Base-by-base conservation (phyloP, 2,113 vertebrate species). In the Sorex fumeus region DNA sequence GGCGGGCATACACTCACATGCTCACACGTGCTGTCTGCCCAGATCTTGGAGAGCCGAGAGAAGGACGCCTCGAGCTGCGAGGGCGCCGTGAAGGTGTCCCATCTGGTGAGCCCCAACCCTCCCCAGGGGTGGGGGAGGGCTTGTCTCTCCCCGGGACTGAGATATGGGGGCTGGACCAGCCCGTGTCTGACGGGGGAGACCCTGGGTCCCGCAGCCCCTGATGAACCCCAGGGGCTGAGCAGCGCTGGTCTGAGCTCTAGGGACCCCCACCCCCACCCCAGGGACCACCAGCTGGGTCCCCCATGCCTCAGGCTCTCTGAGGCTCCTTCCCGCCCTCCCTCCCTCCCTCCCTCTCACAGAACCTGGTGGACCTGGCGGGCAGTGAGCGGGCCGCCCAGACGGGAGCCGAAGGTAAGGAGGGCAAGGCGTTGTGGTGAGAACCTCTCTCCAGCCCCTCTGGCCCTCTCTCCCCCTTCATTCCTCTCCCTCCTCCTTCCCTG, bases 41-140 rank as follows among this genome's bases (percentile, higher is more conserved):
- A 99, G 99, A 99, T 99, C 91, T 97, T 99, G 88, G 99, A 99
- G 97, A 99, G 99, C 78, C 97, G 99, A 93, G 99, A 99, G 84
- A 97, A 98, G 67, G 99, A 99, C 83, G 96, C 97, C 28, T 97
- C 97, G 16, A 99, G 97, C 67, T 98, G 97, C 45, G 99, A 99
- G 0, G 99, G 98, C 36, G 99, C 99, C 32, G 98, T 99, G 91
- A 99, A 99, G 87, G 99, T 99, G 28, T 99, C 99, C 27, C 99
- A 99, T 93, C 94, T 99, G 98, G 99, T 99, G 96, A 98, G 98
- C 12, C n/a, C 66, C 66, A 10, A 8, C 3, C 19, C 18, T 19
- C 3, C 23, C 8, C 18, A 8, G 62, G 19, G 19, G 4, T 4
- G 8, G 23, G 19, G 19, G 18, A 4, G 28, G 4, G 11, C 30